These are phyloP conservation scores for Microplitis mediator DNA, from an alignment of 1,140 invertebrate species.

Conservation along the genomic window DNA sequence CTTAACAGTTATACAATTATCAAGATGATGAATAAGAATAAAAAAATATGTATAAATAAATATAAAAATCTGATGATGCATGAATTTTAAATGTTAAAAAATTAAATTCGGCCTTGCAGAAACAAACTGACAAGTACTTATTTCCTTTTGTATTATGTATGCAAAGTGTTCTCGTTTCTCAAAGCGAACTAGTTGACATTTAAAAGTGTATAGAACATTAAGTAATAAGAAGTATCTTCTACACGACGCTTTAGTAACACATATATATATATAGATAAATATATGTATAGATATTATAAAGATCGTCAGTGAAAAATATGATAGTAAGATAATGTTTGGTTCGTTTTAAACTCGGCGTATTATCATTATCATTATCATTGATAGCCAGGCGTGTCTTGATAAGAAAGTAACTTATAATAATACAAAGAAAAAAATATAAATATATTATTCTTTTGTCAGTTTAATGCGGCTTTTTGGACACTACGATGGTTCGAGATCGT, in stretches of 20 bases:
- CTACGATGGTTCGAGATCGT: slow-evolving; percentile 57
- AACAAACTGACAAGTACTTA: slow-evolving; percentile 25
- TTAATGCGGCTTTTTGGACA: not conserved
- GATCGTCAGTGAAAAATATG: not conserved
- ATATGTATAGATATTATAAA: not conserved
- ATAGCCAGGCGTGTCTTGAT: not conserved
- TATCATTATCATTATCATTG: not conserved
- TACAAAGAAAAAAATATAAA: not conserved
- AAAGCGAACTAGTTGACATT: not conserved
- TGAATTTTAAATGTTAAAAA: not conserved
- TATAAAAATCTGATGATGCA: not conserved
- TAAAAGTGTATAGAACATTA: not conserved
- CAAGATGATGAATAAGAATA: not conserved
- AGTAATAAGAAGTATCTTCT: not conserved
- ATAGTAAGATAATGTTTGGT: not conserved
- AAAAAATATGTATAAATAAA: not conserved
- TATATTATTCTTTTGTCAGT: not conserved
- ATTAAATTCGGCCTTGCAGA: slow-evolving; percentile 11
- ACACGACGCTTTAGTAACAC: not conserved
- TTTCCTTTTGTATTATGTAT: slow-evolving; percentile 20
- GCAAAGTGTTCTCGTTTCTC: slow-evolving; percentile 7
- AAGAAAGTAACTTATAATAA: too few relatives aligned
- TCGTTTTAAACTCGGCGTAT: not conserved
- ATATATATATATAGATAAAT: not conserved
- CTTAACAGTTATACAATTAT: not conserved